Evolutionary conservation across 2,888 invertebrate species (phyloP).

Genomic region (Syrista parreyssii): DNA sequence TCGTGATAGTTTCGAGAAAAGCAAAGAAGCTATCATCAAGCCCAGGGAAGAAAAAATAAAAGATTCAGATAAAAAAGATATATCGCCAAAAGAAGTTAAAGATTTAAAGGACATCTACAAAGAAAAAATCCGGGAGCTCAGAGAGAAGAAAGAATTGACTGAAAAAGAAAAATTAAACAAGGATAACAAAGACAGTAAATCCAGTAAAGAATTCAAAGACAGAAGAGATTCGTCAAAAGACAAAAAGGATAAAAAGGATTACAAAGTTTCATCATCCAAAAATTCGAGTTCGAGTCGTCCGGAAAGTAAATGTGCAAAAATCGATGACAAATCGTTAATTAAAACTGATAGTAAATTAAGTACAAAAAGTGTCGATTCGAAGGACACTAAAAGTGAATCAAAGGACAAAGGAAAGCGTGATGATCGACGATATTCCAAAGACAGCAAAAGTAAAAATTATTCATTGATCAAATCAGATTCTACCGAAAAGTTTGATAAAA

Average conservation of each 20-base stretch:
- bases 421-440: conserved; percentile 42
- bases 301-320: conserved; percentile 48
- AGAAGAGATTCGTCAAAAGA: conserved; percentile 43
- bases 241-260: conserved; percentile 53
- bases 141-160: conserved; percentile 62
- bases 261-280: conserved; percentile 48
- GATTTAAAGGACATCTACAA: conserved; percentile 64
- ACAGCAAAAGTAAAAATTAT: conserved; percentile 34
- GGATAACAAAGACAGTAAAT: conserved; percentile 48
- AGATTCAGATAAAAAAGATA: conserved; percentile 51
- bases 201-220: conserved; percentile 48
- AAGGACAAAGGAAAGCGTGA: conserved; percentile 49
- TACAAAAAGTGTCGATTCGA: conserved; percentile 38
- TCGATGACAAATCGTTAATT: conserved; percentile 23
- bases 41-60: conserved; percentile 43
- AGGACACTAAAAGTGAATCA: conserved; percentile 50
- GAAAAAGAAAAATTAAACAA: conserved; percentile 61
- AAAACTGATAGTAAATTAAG: conserved; percentile 31
- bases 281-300: conserved; percentile 47
- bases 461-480: conserved; percentile 32
- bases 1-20: conserved; percentile 35
- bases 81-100: conserved; percentile 46
- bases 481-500: conserved; percentile 47
- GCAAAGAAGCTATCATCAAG: conserved; percentile 35
- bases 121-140: conserved; percentile 61